A percentile compares a stretch with the other conserved stretches of the same genome.
Conservation (phyloP, 2,113 vertebrate genomes). For the Triplophysa dalaica region DNA sequence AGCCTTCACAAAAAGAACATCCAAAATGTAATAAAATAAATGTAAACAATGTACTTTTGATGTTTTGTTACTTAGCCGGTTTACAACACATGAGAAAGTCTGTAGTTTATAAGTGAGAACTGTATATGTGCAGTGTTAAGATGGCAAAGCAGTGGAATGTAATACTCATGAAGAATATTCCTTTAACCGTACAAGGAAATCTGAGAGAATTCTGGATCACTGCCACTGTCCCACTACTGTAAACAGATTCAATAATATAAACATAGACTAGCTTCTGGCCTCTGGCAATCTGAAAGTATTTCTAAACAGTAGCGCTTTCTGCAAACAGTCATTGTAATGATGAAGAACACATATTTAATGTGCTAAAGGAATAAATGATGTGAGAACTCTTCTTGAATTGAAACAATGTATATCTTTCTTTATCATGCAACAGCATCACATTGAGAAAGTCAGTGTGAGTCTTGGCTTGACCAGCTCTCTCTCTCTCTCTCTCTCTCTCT, state of each 20-base stretch:
- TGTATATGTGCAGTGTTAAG: background rate
- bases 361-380: background rate
- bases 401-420: background rate
- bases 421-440: background rate
- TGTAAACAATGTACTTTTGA: background rate
- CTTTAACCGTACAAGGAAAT: slow-evolving; percentile 50
- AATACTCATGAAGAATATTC: background rate
- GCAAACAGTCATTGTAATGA: background rate
- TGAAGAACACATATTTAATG: slow-evolving; percentile 25
- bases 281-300: slow-evolving; percentile 1
- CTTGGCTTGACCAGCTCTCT: background rate
- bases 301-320: background rate
- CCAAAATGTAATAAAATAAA: background rate
- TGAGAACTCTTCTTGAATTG: background rate
- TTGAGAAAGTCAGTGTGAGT: background rate
- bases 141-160: background rate
- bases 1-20: too few relatives aligned
- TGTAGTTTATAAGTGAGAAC: background rate
- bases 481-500: background rate
- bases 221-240: slow-evolving; percentile 14
- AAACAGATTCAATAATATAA: slow-evolving; percentile 27
- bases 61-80: background rate
- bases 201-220: slow-evolving; percentile 8
- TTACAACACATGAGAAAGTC: background rate
- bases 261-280: slow-evolving; percentile 12